Base-by-base conservation (phyloP, 2,888 invertebrate species). In the Galeopsomyia nigrocyanea region DNA sequence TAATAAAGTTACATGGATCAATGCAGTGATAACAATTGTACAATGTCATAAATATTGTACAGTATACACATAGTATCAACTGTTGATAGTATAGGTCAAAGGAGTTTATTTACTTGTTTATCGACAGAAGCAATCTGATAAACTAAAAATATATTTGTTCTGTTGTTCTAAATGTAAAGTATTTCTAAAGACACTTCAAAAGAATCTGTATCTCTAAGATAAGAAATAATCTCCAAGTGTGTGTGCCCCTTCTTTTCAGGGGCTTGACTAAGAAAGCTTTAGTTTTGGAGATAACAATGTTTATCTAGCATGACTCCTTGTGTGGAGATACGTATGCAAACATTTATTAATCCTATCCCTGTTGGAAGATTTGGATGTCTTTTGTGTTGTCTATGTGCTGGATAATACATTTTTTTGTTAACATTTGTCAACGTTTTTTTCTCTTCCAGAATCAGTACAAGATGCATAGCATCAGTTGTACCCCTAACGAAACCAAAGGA, bases 401-500 rank as follows among this genome's bases (percentile, higher is more conserved):
- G 13, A 39, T 39, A 39, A 39, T 1, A 39, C 13, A 1, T 39
- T 39, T 1, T 39, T 39, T 39, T 10, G 7, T 39, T 39, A 39
- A 39, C 7, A 39, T 39, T 39, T 39, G 39, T 5, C 10, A 10
- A 39, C 7, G 31, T 39, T 39, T 39, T 39, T 39, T 39, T 77
- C 75, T 72, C 63, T 78, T 80, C 70, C 76, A 89, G 88, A 80
- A 78, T 87, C 57, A 81, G 85, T 26, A 82, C 84, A 80, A 88
- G 91, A 82, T 88, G 88, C 78, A 79, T 91, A 67, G 89, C 90
- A 64, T 92, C 91, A 70, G 89, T 95, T 56, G 91, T 95, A 16
- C 90, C 91, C 50, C 88, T 91, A 63, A 87, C 90, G 49, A 90
- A 90, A 77, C 85, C 94, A 17, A 88, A 90, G 31, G 93, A 95